Conservation (phyloP, 2,797 vertebrate species). For the Hyperoplus lanceolatus region DNA sequence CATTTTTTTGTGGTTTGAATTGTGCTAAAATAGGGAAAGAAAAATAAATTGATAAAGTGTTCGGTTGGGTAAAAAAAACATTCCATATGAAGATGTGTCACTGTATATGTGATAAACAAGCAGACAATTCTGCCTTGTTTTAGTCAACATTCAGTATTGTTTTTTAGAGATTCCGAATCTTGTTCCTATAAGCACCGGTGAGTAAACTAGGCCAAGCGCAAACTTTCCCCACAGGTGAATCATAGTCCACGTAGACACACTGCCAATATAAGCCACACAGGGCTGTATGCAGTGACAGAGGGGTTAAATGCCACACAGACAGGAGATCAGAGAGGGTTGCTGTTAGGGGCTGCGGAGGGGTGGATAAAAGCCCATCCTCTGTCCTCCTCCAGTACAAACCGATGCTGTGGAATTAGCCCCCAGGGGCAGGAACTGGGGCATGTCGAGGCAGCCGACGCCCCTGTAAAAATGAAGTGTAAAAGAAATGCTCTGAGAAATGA, state of each 20-base stretch:
- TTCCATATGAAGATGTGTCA: not conserved
- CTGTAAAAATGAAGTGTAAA: constrained; percentile 71
- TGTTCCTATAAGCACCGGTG: constrained; percentile 8
- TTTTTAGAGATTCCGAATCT: constrained; percentile 37
- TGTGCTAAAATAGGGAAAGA: not conserved
- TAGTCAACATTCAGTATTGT: not conserved
- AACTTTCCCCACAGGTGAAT: constrained; percentile 52
- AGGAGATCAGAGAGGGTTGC: constrained; percentile 78
- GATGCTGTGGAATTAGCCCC: constrained; percentile 85
- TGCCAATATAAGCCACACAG: constrained; percentile 13
- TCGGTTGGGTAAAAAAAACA: not conserved
- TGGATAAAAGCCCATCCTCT: constrained; percentile 81
- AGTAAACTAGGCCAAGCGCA: constrained; percentile 1
- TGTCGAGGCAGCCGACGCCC: constrained; percentile 77
- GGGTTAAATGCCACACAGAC: constrained; percentile 84
- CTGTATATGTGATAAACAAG: not conserved
- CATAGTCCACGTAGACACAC: constrained; percentile 4
- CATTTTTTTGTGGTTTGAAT: not conserved
- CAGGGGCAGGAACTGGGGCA: constrained; percentile 84
- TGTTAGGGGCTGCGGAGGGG: constrained; percentile 75
- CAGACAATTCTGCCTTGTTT: not conserved
- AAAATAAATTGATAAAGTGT: not conserved
- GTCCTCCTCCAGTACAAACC: constrained; percentile 79
- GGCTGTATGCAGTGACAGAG: constrained; percentile 57
- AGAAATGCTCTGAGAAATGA: constrained; percentile 75